Base-by-base conservation (phyloP, 30 jellyfish, hydroid and myxozoan species). In the Cassiopea andromeda region DNA sequence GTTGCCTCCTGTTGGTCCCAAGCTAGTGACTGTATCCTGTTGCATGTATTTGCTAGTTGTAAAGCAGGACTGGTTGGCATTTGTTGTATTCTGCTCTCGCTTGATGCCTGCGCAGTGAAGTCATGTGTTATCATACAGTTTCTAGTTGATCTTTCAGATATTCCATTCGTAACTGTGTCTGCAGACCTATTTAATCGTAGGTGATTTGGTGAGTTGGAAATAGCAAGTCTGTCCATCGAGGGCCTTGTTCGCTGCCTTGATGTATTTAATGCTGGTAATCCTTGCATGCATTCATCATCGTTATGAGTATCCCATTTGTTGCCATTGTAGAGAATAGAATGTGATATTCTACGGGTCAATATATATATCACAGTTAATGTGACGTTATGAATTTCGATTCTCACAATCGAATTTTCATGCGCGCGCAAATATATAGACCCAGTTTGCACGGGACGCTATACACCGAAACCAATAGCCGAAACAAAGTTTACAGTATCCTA, bases 21-120 rank as follows among this genome's bases (percentile, higher is more conserved):
- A 16, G 9, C 16, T 1, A 4, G 10, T 15, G 54, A 1, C 75
- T 77, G 70, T 8, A 19, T 18, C 27, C 86, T 77, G 49, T 50
- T 69, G 15, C 48, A 9, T 48, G 86, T 2, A 8, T 38, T 6
- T 54, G 43, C 2, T 77, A 47, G 74, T 27, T 77, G 48, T 59
- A 48, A 74, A 1, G 58, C 38, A 16, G 86, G 86, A 48, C 86
- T 77, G 15, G 1, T 18, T 1, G 86, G 75, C 74, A 60, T 1
- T 15, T 77, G 91, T 45, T 72, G 85, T 38, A 83, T 72, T 7
- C 91, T 54, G 45, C 84, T 83, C 50, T 83, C 91, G 70, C 91
- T 83, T 48, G 91, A 69, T 15, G 84, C n/a, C 69, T 83, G 91
- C 0, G 17, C 72, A 7, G 91, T 69, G 91, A 64, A 54, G 1